Conservation (phyloP, 2,888 invertebrate genomes). For the Busseola fusca region DNA sequence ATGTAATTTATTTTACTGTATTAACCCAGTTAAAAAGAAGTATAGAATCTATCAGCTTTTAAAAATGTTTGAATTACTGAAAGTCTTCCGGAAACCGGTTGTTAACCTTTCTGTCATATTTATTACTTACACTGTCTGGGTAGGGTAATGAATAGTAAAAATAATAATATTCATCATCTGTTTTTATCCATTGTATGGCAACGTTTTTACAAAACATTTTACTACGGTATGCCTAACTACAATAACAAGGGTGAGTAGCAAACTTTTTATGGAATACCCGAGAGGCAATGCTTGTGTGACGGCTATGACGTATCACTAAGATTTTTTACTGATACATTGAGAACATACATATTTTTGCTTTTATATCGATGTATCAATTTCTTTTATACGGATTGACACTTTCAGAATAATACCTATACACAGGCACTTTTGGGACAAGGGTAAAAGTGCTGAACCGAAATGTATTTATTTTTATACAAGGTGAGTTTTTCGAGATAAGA, state of each 20-base stretch:
- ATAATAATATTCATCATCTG: conserved; percentile 1
- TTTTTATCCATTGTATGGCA: conserved; percentile 12
- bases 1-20: background rate
- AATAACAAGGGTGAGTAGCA: conserved; percentile 57
- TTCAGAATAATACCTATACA: conserved; percentile 62
- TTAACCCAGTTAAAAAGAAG: background rate
- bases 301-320: conserved; percentile 87
- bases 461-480: conserved; percentile 3
- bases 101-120: too few species aligned
- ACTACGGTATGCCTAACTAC: conserved; percentile 13
- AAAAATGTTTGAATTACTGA: too few species aligned
- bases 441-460: conserved; percentile 52
- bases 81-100: background rate
- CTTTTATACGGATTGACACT: conserved; percentile 80
- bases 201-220: conserved; percentile 33
- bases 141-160: background rate
- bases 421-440: conserved; percentile 71
- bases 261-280: conserved; percentile 84
- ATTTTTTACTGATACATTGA: conserved; percentile 83
- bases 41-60: too few species aligned
- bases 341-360: conserved; percentile 89
- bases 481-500: conserved; percentile 4
- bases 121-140: background rate
- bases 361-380: conserved; percentile 88
- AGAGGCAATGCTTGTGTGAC: conserved; percentile 81